Base-by-base conservation (phyloP, 2,797 vertebrate genomes). In the Lithobates sylvaticus region DNA sequence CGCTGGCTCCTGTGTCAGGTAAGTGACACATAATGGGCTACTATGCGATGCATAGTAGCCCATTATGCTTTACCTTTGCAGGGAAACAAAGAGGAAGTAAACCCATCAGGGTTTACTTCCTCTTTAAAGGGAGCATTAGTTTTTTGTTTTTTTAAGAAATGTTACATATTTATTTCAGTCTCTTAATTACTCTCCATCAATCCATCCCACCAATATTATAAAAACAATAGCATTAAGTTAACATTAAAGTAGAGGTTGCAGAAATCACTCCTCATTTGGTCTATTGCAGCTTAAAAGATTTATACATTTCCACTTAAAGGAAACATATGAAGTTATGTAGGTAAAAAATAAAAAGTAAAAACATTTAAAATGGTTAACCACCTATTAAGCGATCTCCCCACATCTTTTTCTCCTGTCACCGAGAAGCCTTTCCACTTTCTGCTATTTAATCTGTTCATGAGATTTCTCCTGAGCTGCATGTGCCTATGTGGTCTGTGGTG, bases 401-500 rank as follows among this genome's bases (percentile, higher is more conserved):
- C 54, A 61, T 61, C 15, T 58, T 54, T 69, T 50, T 39, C 54
- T 16, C 36, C 36, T 21, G 29, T n/a, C 64, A 81, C 15, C 18
- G 9, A 15, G 16, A 71, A 70, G 15, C 50, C 68, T 39, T 61
- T 61, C 21, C 21, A 26, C 70, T 88, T 91, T 87, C 85, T 84
- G 82, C 29, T 84, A 88, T 89, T 91, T 88, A 88, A 89, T 89
- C 79, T 84, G 61, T 71, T 88, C 5, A 87, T 87, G 86, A 87
- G 79, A 65, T 90, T 91, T 1, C 3, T 85, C 86, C 73, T 89
- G 88, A 92, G 88, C 81, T 87, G 34, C 27, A 90, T 80, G 89
- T 93, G 91, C 91, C 91, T 93, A 90, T 93, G 94, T 83, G 90
- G 89, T 88, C 85, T 91, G 90, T 88, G 89, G 90, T 91, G 61